These are phyloP conservation scores for Maconellicoccus hirsutus DNA, from an alignment of 1,140 invertebrate species.

Conservation along the genomic window DNA sequence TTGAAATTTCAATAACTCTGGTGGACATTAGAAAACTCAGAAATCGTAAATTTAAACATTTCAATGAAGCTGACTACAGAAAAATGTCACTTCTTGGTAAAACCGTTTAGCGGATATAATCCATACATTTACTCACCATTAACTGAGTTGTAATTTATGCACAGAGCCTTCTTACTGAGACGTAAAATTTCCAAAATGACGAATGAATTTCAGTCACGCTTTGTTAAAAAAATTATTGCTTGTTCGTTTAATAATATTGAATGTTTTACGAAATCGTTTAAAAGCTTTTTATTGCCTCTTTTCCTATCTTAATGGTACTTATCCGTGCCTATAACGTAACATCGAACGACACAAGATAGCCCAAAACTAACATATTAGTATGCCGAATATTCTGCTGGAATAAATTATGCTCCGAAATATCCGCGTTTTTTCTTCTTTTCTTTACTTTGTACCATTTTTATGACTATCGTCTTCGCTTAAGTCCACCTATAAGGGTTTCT, in stretches of 20 bases:
- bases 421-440: not conserved
- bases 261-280: slow-evolving; percentile 1
- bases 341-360: not conserved
- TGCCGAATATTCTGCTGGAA: not conserved
- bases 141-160: not conserved
- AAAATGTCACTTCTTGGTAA: too few species aligned
- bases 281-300: slow-evolving; percentile 9
- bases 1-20: too few species aligned
- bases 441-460: too few species aligned
- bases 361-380: slow-evolving; percentile 9
- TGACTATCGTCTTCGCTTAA: too few species aligned
- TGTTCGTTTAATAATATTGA: not conserved
- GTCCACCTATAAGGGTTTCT: too few species aligned
- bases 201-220: slow-evolving; percentile 7
- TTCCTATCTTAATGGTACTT: slow-evolving; percentile 5
- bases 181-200: not conserved
- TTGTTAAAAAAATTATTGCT: slow-evolving; percentile 10
- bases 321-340: not conserved
- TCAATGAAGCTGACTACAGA: too few species aligned
- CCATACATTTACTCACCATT: too few species aligned
- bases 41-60: too few species aligned
- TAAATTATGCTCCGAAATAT: not conserved
- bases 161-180: not conserved
- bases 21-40: too few species aligned
- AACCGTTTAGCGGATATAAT: too few species aligned